These are phyloP conservation scores for Sphaeridia pumilis DNA, from an alignment of 2,888 invertebrate genomes.

Conservation along the genomic window DNA sequence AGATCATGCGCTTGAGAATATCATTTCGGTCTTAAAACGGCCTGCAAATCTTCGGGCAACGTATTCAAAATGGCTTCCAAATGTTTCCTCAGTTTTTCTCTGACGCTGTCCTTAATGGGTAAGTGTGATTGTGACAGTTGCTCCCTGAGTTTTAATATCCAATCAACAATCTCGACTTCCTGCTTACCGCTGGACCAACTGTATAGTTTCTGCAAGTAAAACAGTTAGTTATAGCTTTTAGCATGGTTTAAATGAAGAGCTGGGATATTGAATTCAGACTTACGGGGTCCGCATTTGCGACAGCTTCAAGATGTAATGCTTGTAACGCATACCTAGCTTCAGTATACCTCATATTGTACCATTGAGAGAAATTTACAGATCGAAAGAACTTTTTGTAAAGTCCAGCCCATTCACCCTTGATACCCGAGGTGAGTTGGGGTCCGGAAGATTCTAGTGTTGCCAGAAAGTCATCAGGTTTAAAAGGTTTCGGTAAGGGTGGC, in stretches of 20 bases:
- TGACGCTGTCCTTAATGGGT: conserved; percentile 47
- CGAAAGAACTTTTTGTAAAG: conserved; percentile 81
- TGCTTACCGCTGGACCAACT: conserved; percentile 83
- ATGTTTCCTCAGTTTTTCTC: conserved; percentile 47
- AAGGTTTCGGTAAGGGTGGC: conserved; percentile 80
- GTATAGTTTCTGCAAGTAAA: conserved; percentile 59
- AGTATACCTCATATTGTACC: conserved; percentile 80
- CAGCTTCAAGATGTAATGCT: conserved; percentile 79
- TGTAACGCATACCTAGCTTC: conserved; percentile 84
- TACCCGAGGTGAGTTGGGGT: conserved; percentile 85
- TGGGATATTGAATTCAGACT: neutral
- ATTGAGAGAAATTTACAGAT: conserved; percentile 91
- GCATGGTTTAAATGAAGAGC: neutral
- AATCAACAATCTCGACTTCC: conserved; percentile 95
- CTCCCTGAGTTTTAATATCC: conserved; percentile 83
- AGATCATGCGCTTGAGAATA: too few relatives aligned
- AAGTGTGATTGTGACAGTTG: conserved; percentile 61
- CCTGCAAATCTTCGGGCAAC: conserved; percentile 75
- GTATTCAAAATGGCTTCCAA: conserved; percentile 69
- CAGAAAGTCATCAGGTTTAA: conserved; percentile 90
- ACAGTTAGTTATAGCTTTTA: too few relatives aligned
- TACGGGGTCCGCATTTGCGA: conserved; percentile 61
- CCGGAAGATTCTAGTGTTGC: conserved; percentile 78
- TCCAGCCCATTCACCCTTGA: conserved; percentile 96
- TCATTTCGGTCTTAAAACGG: conserved; percentile 47